Base-by-base conservation (phyloP, 2,888 invertebrate genomes). In the Amblyjoppa proteus region DNA sequence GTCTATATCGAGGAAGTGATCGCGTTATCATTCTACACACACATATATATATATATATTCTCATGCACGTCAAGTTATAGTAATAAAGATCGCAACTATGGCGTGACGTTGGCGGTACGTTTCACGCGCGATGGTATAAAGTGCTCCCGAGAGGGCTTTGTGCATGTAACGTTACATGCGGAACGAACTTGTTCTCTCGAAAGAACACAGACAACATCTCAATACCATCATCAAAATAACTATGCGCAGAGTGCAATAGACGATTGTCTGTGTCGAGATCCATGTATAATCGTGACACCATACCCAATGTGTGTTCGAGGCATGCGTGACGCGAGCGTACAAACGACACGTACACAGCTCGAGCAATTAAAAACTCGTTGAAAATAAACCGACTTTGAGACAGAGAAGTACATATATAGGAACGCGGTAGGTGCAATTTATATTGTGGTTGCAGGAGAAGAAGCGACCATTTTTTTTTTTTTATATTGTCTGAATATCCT, bases 31-130 rank as follows among this genome's bases (percentile, higher is more conserved):
- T 77, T 81, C 68, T 58, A 66, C 81, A 58, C 13, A 25, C 11
- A 58, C 11, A 13, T 83, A 70, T 58, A 70, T 85, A 25, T 25
- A 58, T 25, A 13, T 83, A 70, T 58, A 70, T 85, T 75, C 80
- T 78, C 83, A 86, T 81, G 83, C 81, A 78, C 25, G 51, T 51
- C 51, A 45, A 34, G 76, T 45, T 45, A 49, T 66, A 75, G 87
- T 87, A 84, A 86, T 86, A 86, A 87, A 86, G 87, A 87, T 87
- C 56, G 83, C 64, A 69, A 76, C 73, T 84, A 87, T 86, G 80
- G 86, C 87, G 87, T 86, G 84, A 84, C 82, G 84, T 70, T 79
- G 86, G 77, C 86, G 86, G 86, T 78, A 70, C 56, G 78, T 78
- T 74, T 79, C 61, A 38, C 78, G 56, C 84, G 83, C 45, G 79